A percentile compares a stretch with the other conserved stretches of the same genome.
Evolutionary conservation across 2,888 invertebrate genomes (phyloP).

Genomic region (Ametastegia equiseti): DNA sequence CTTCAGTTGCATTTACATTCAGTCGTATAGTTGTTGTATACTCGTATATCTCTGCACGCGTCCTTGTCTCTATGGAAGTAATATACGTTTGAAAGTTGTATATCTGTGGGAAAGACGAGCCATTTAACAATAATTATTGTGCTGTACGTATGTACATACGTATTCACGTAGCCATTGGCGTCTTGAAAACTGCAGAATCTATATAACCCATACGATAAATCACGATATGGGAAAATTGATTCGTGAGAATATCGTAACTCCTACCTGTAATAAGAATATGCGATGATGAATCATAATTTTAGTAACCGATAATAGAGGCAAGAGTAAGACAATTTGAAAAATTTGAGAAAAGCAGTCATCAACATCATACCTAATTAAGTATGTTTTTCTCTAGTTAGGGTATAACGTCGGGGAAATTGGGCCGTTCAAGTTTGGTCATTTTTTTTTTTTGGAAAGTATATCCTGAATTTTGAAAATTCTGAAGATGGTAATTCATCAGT

Average conservation of each 20-base stretch:
- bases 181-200: not conserved
- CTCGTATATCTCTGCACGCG: constrained; percentile 5
- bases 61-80: constrained; percentile 26
- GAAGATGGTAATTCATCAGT: too few relatives aligned
- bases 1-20: not conserved
- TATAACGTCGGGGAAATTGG: too few relatives aligned
- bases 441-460: too few relatives aligned
- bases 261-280: not conserved
- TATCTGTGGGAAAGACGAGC: constrained; percentile 56
- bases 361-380: too few relatives aligned
- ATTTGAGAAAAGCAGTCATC: too few relatives aligned
- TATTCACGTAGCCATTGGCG: not conserved
- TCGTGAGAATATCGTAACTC: constrained; percentile 29
- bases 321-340: too few relatives aligned
- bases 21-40: not conserved
- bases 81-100: constrained; percentile 29
- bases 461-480: too few relatives aligned
- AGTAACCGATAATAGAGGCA: not conserved
- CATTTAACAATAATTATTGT: constrained; percentile 52
- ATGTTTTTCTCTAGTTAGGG: too few relatives aligned
- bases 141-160: not conserved
- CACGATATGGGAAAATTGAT: constrained; percentile 21
- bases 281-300: not conserved
- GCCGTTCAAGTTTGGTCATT: too few relatives aligned
- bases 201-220: too few relatives aligned